These are phyloP conservation scores for Dendrophyllia cribrosa DNA, from an alignment of 64 coral and sea anemone genomes.

Conservation along the genomic window DNA sequence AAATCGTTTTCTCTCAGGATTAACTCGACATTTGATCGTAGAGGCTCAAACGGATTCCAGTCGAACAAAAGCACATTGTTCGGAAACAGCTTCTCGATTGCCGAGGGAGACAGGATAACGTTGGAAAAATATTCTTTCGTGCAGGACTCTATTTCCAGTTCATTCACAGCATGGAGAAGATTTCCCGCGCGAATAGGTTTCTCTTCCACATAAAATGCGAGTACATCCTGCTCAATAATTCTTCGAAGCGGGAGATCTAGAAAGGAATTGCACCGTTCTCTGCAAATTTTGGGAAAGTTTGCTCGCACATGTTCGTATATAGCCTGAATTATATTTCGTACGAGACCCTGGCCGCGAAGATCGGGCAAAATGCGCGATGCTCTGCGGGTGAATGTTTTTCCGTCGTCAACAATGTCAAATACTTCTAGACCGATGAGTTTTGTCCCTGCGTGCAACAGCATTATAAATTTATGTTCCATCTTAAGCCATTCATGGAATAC, in stretches of 20 bases:
- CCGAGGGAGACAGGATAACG: background rate
- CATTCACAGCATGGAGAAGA: background rate
- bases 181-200: too few species aligned
- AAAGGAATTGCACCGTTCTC: background rate
- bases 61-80: background rate
- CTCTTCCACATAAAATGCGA: background rate
- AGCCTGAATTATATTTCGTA: background rate
- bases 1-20: conserved; percentile 2
- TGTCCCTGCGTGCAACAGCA: conserved; percentile 16
- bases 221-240: background rate
- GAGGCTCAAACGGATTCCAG: background rate
- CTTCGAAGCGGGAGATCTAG: background rate
- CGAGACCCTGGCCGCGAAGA: conserved; percentile 17
- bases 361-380: conserved; percentile 11
- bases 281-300: background rate
- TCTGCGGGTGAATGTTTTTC: background rate
- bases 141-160: background rate
- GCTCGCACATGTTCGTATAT: background rate
- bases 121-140: background rate
- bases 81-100: background rate
- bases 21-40: conserved; percentile 36
- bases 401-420: conserved; percentile 28
- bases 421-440: conserved; percentile 14
- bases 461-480: background rate
- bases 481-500: conserved; percentile 51